Evolutionary conservation across 1,140 invertebrate genomes (phyloP).

Genomic region (Zaprionus ornatus): DNA sequence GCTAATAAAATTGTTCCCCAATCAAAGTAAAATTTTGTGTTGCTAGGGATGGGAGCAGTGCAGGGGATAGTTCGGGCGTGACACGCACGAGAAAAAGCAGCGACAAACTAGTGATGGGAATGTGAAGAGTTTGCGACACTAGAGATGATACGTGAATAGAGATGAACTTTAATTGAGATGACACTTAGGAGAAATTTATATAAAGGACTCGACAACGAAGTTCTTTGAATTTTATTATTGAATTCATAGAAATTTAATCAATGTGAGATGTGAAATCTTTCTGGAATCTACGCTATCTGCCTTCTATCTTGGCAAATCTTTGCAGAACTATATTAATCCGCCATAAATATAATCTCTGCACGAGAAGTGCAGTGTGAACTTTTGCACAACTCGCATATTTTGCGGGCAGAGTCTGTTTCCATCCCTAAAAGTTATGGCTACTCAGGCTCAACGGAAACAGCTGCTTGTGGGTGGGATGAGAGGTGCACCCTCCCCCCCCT

Average conservation of each 20-base stretch:
- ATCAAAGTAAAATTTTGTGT: slow-evolving; percentile 57
- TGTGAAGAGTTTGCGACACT: not conserved
- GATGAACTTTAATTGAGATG: not conserved
- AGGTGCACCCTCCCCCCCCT: not conserved
- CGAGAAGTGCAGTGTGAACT: slow-evolving; percentile 7
- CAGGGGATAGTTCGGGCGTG: not conserved
- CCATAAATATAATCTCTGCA: slow-evolving; percentile 18
- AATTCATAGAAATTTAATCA: too few relatives aligned
- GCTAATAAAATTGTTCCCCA: slow-evolving; percentile 68
- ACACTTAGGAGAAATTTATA: not conserved
- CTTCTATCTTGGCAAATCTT: not conserved
- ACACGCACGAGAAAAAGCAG: not conserved
- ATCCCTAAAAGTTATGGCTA: slow-evolving; percentile 34
- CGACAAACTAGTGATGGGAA: too few relatives aligned
- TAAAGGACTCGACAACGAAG: not conserved
- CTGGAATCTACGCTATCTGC: not conserved
- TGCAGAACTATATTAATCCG: slow-evolving; percentile 17
- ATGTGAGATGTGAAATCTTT: too few relatives aligned
- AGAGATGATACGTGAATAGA: not conserved
- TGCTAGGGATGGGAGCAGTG: slow-evolving; percentile 44
- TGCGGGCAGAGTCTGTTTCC: slow-evolving; percentile 12
- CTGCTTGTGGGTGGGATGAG: not conserved
- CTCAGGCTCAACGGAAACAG: slow-evolving; percentile 20
- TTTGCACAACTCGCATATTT: slow-evolving; percentile 11
- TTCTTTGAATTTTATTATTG: not conserved